Evolutionary conservation across 2,113 vertebrate genomes (phyloP), one percentile per base, ranked within the genome.

Genomic region (Planiliza haematocheilus): DNA sequence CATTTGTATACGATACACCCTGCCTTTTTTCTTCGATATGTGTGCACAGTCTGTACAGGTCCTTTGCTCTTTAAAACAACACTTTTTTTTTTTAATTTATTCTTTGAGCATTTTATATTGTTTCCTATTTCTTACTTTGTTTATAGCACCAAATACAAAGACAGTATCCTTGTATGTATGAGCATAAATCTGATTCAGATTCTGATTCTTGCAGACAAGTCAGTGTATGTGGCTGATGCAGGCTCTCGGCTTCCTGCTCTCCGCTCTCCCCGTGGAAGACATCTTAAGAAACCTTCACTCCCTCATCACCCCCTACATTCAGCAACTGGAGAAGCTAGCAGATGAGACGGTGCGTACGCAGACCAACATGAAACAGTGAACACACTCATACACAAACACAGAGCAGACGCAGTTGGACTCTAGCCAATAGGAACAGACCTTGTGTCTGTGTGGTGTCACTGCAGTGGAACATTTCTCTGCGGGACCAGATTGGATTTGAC

Each of bases 201-300:
- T 30, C 24, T 30, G 24, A 30, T 30, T 70, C 10, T 86, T 61
- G 42, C 90, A 99, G 98, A 99, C 97, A 0, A 99, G 97, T 91
- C 98, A 99, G 90, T 99, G 98, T 78, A 99, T 99, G 98, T 99
- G 98, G 98, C 92, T 99, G 89, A 99, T 99, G 98, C 98, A 99
- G 91, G 98, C 97, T 2, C 94, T 99, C 53, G 98, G 98, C 71
- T 99, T 99, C 92, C 94, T 99, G 91, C 95, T 99, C 56, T 99
- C 97, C 0, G 97, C 97, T 0, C 93, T 99, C 76, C 98, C 98
- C 42, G 97, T 99, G 77, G 97, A 97, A 55, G 98, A 99, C 88
- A 99, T 99, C 85, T 91, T 99, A 82, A 95, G 96, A 90, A 99
- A 99, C 88, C 92, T 99, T 69, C 97, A 99, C 84, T 97, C 96